Percentiles rank a stretch among this genome's conserved stretches.
Conservation (phyloP, 2,888 invertebrate species). For the Pseudolycoriella hygida region DNA sequence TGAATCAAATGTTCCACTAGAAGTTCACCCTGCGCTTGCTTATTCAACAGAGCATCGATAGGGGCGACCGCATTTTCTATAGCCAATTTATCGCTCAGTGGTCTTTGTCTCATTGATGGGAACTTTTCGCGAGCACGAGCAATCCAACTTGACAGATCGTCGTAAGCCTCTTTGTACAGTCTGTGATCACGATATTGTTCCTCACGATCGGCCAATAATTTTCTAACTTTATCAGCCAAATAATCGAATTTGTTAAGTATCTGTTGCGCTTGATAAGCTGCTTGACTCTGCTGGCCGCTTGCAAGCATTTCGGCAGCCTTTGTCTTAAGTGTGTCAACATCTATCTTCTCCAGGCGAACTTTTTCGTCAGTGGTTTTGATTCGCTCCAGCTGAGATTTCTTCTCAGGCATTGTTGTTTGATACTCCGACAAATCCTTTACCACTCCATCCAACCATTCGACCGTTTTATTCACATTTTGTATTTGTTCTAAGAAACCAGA, state of each 20-base stretch:
- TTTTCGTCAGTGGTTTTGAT: conserved; percentile 76
- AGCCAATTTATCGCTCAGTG: conserved; percentile 69
- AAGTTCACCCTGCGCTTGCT: conserved; percentile 79
- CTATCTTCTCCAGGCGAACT: conserved; percentile 74
- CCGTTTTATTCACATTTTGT: conserved; percentile 64
- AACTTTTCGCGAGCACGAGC: conserved; percentile 75
- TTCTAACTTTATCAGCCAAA: conserved; percentile 58
- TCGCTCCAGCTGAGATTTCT: conserved; percentile 67
- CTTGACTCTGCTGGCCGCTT: conserved; percentile 68
- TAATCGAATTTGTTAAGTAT: conserved; percentile 70
- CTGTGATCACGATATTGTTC: conserved; percentile 78
- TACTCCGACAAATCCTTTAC: conserved; percentile 54
- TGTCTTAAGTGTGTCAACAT: conserved; percentile 69
- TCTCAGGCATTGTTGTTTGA: conserved; percentile 70
- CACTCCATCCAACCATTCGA: conserved; percentile 57
- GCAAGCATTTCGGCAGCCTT: conserved; percentile 74
- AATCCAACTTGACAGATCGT: conserved; percentile 78
- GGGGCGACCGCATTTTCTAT: conserved; percentile 78
- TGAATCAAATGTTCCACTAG: conserved; percentile 73
- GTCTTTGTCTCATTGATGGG: conserved; percentile 68
- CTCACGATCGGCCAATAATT: conserved; percentile 58
- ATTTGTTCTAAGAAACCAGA: conserved; percentile 78
- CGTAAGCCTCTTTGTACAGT: conserved; percentile 78
- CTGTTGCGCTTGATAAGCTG: conserved; percentile 68
- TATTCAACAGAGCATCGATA: conserved; percentile 69